These are phyloP conservation scores for Ophion obscuratus DNA, from an alignment of 2,888 invertebrate species.

Conservation along the genomic window DNA sequence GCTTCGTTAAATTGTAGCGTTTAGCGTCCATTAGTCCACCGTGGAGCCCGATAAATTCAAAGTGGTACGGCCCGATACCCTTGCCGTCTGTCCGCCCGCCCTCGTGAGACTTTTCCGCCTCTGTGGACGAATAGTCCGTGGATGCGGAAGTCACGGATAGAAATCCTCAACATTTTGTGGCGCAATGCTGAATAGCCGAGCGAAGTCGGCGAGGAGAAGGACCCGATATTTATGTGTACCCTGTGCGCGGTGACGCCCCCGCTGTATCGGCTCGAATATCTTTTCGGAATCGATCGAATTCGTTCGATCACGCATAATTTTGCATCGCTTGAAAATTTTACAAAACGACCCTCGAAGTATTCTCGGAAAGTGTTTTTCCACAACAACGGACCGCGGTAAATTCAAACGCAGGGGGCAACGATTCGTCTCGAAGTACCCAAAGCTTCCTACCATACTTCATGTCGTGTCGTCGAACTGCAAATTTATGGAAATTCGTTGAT, in stretches of 20 bases:
- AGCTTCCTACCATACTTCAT: not conserved
- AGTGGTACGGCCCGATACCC: conserved; percentile 23
- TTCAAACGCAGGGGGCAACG: not conserved
- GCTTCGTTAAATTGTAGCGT: conserved; percentile 68
- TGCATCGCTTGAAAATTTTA: not conserved
- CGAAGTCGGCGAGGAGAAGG: not conserved
- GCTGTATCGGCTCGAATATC: not conserved
- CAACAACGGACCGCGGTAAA: not conserved
- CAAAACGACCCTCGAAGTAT: not conserved
- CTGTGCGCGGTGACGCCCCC: not conserved
- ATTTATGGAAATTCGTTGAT: no score
- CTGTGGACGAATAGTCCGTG: not conserved
- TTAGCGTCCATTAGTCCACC: conserved; percentile 71
- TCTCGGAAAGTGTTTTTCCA: not conserved
- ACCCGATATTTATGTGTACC: conserved; percentile 18
- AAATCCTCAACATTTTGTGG: conserved; percentile 7
- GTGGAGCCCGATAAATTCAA: conserved; percentile 67
- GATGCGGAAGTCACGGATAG: conserved; percentile 41
- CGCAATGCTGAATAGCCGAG: conserved; percentile 14
- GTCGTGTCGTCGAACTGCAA: not conserved
- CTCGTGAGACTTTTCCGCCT: conserved; percentile 38
- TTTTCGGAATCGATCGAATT: conserved; percentile 7
- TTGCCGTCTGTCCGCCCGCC: not conserved
- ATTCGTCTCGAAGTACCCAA: no score
- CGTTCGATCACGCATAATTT: not conserved